Conservation (phyloP, 2,113 vertebrate genomes). For the Varanus komodoensis region DNA sequence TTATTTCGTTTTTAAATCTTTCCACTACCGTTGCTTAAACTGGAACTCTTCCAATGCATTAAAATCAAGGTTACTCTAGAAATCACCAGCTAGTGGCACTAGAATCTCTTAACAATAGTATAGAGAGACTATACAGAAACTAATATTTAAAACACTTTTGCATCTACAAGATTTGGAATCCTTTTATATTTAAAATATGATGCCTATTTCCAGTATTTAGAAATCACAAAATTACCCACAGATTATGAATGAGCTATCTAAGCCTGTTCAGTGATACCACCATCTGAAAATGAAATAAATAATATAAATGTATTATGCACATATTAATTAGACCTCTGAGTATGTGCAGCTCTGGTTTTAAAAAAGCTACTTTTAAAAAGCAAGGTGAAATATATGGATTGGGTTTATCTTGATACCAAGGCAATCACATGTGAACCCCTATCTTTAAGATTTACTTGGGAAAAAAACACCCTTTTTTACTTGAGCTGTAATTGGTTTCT, state of each 20-base stretch:
- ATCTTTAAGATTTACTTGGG: neutral
- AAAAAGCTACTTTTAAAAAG: neutral
- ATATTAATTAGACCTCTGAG: neutral
- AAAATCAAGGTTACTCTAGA: neutral
- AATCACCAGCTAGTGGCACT: neutral
- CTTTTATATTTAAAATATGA: neutral
- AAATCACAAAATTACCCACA: neutral
- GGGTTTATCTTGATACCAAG: neutral
- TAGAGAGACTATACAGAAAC: neutral
- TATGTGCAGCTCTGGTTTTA: neutral
- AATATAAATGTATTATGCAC: neutral
- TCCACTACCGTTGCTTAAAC: neutral
- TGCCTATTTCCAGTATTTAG: neutral
- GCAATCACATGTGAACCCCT: neutral
- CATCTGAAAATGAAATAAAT: neutral
- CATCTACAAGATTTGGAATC: neutral
- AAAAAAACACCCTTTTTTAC: neutral
- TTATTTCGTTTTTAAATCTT: constrained; percentile 8
- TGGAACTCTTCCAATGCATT: neutral
- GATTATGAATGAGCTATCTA: neutral
- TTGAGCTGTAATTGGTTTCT: constrained; percentile 9
- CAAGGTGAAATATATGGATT: neutral
- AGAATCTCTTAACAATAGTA: neutral
- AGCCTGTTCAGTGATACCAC: too few relatives aligned
- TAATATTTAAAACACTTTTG: constrained; percentile 35